These are phyloP conservation scores for Aporrectodea caliginosa DNA, from an alignment of 1,140 invertebrate genomes.

Conservation along the genomic window DNA sequence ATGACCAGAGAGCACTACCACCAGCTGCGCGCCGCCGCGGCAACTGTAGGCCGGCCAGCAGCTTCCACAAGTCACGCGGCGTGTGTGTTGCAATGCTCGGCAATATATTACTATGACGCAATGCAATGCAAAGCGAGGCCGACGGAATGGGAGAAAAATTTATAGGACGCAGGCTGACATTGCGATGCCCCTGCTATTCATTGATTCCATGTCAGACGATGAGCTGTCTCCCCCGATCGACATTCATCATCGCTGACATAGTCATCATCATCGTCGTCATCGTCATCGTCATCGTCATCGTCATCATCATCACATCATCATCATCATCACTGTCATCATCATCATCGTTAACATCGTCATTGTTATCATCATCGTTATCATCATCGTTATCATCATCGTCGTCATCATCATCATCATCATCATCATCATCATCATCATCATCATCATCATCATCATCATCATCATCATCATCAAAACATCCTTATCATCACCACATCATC, in stretches of 20 bases:
- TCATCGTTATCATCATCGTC: background rate
- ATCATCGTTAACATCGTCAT: background rate
- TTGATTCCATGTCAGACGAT: too few relatives aligned
- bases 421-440: conserved; percentile 24
- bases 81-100: too few relatives aligned
- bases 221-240: too few relatives aligned
- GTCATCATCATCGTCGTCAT: background rate
- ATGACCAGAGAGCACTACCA: too few relatives aligned
- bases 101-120: too few relatives aligned
- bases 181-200: too few relatives aligned
- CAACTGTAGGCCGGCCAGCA: too few relatives aligned
- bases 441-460: conserved; percentile 10
- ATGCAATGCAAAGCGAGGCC: too few relatives aligned
- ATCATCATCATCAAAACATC: background rate
- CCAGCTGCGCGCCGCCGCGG: too few relatives aligned
- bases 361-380: background rate
- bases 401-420: conserved; percentile 17
- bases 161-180: too few relatives aligned
- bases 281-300: background rate
- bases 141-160: too few relatives aligned
- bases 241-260: background rate
- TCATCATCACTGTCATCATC: background rate
- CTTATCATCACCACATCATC: background rate
- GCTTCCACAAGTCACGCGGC: too few relatives aligned
- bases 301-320: background rate